Evolutionary conservation across 2,113 vertebrate genomes (phyloP), one percentile per base, ranked within the genome.

Genomic region (Tragelaphus imberbis): DNA sequence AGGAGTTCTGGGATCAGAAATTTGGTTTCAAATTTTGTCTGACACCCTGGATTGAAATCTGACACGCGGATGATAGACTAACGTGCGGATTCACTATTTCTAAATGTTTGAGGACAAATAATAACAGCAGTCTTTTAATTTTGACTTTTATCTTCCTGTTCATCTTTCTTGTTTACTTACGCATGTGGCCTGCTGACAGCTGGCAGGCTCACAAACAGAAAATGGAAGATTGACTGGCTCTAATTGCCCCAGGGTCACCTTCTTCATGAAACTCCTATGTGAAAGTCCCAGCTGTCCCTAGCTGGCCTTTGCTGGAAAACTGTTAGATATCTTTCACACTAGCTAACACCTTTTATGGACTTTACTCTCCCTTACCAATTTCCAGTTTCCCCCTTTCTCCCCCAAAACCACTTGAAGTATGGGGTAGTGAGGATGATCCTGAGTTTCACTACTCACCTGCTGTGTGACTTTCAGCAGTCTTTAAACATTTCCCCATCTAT

Each of bases 111-210:
- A 93, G 87, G 90, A 96, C 87, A 96, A 92, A 96, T 68, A 97
- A 86, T 51, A 96, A 92, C 88, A 94, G 89, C n/a, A 90, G 17
- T 77, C 44, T 28, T 94, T 96, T 75, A 63, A 77, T 36, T 95
- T 88, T 96, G 84, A 84, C 94, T 95, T 97, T 97, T 65, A 84
- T 97, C 84, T 97, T 96, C 47, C 65, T 94, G 59, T 87, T 94
- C 84, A 47, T 95, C 90, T 91, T 77, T 95, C 89, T 95, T 95
- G 51, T 97, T 97, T 94, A 90, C 90, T 90, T 80, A 94, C 94
- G 92, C 90, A 94, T 7, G 51, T 40, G 90, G 75, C 56, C 92
- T 71, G 63, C n/a, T 25, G 84, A 96, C 59, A 92, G 95, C 65
- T 97, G 96, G 96, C 94, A 85, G 90, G 88, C 88, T 81, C 94